Conservation (phyloP, 2,113 vertebrate genomes). For the Hassar affinis region DNA sequence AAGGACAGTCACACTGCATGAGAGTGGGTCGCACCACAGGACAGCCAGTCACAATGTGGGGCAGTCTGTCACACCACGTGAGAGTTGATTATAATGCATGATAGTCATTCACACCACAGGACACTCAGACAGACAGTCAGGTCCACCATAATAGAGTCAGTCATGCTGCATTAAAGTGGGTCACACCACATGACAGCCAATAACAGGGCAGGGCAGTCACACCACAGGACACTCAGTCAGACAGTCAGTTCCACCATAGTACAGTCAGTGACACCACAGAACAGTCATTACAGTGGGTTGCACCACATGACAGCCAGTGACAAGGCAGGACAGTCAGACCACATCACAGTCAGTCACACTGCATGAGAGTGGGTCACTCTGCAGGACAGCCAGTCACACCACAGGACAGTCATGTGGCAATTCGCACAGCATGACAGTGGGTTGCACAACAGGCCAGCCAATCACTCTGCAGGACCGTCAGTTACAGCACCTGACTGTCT, state of each 20-base stretch:
- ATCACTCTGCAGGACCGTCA: slow-evolving; percentile 1
- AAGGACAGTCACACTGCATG: not conserved
- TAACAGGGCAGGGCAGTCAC: not conserved
- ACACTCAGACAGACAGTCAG: not conserved
- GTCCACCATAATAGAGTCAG: too few relatives aligned
- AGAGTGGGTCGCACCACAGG: not conserved
- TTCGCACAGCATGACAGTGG: not conserved
- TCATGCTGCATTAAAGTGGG: not conserved
- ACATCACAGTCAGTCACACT: too few relatives aligned
- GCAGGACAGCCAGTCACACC: not conserved
- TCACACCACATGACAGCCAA: not conserved
- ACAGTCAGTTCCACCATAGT: not conserved
- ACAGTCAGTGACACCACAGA: too few relatives aligned
- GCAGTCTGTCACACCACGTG: not conserved
- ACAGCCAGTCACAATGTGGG: not conserved
- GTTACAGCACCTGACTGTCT: not conserved
- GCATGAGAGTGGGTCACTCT: not conserved
- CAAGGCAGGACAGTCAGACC: too few relatives aligned
- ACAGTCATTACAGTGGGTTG: too few relatives aligned
- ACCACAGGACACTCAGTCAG: not conserved
- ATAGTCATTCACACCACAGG: not conserved
- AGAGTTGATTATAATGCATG: not conserved
- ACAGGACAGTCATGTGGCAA: not conserved
- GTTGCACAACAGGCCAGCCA: not conserved
- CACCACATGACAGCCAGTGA: too few relatives aligned